Base-by-base conservation (phyloP, 2,797 vertebrate species). In the Antennarius maculatus region DNA sequence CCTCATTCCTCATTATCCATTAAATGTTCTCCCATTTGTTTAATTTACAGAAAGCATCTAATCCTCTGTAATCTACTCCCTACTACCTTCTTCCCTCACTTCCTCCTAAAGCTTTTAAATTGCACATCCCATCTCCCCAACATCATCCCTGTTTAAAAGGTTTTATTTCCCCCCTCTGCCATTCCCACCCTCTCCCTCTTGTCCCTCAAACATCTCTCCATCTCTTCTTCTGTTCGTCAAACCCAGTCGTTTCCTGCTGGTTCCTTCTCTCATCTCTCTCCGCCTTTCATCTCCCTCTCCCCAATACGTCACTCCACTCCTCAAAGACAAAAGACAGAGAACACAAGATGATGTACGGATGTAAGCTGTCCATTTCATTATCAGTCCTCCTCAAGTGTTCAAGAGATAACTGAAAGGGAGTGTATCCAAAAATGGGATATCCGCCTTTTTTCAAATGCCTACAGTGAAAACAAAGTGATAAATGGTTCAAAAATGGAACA, bases 321-420 rank as follows among this genome's bases (percentile, higher is more conserved):
- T 76, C 45, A 1, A 61, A 73, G 63, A 76, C 66, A 70, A 83
- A 71, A 61, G 46, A 47, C 18, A 7, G 23, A 53, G 50, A 52
- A 7, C 12, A 0, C 16, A 10, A 15, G 54, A 53, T 56, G 48
- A 27, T 28, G 28, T 46, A 9, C 37, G 48, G 17, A 34, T 7
- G 3, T 5, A 46, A 46, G 43, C 43, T 29, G 47, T 67, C 66
- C 27, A 4, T 65, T 69, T 74, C 39, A 53, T 51, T 54, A 41
- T 56, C 13, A 10, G 34, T 61, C 12, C 18, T 18, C 66, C 31
- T 54, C 16, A 3, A 43, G 14, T 29, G 39, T 16, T n/a, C 13
- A 61, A 28, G 34, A 48, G 13, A 49, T 41, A 2, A 64, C 47
- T 65, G 34, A 53, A 71, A 66, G 52, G 39, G 55, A 47, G 27